Evolutionary conservation across 2,113 vertebrate species (phyloP), one percentile per base, ranked within the genome.

Genomic region (Porphyrio hochstetteri): DNA sequence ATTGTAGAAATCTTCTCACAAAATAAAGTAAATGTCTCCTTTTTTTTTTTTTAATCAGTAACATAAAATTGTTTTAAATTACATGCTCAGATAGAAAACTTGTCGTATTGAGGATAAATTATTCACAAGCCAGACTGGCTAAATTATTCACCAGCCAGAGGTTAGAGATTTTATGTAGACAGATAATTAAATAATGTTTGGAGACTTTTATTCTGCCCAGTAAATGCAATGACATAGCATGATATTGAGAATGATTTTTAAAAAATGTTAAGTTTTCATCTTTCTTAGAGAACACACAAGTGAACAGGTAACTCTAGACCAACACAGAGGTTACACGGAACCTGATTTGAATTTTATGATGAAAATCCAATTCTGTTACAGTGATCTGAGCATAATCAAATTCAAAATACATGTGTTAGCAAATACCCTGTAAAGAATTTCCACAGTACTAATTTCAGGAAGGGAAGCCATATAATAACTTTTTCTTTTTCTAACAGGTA

Each of bases 81-180:
- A 55, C 35, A 40, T 48, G 27, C 53, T 88, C 23, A 36, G 16
- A 56, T 92, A 82, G 63, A 59, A 52, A 35, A n/a, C 5, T 87
- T 2, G 16, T 64, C 1, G 0, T 64, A 64, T 71, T 71, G 55
- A 90, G 83, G 57, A 33, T 86, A 82, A 90, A 90, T 96, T 94
- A 88, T 82, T 94, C 27, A 80, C 57, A 20, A 65, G 23, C 55
- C 50, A 88, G 59, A 48, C 48, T 48, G 48, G 19, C 21, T 86
- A 82, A 90, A 90, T 96, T 92, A 82, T 82, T 94, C 27, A 80
- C 53, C 20, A 72, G 25, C 55, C 55, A 88, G 59, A 48, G 48
- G 19, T 77, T 88, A 82, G 40, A 88, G 44, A 40, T 90, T 90
- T 69, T 86, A 50, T 53, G 35, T 52, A 76, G 65, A n/a, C 46